These are phyloP conservation scores for Chirona hameri DNA, from an alignment of 2,888 invertebrate genomes.

Conservation along the genomic window DNA sequence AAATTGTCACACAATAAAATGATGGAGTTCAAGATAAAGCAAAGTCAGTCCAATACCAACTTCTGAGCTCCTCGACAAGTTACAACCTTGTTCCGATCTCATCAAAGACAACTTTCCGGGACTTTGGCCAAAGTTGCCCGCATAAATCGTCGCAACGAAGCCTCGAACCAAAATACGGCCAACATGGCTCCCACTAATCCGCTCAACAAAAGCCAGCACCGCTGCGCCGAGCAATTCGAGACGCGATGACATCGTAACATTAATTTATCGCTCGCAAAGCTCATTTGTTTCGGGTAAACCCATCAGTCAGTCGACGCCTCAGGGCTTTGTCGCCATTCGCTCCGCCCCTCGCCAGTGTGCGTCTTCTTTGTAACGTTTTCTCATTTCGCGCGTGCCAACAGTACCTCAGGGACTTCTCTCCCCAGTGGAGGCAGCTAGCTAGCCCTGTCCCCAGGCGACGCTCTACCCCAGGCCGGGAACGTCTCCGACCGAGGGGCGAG, in stretches of 20 bases:
- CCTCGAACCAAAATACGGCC: neutral
- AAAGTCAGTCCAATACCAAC: too few species aligned
- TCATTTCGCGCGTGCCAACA: conserved; percentile 1
- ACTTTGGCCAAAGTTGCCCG: neutral
- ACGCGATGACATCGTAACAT: conserved; percentile 4
- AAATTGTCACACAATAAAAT: too few species aligned
- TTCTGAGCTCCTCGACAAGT: too few species aligned
- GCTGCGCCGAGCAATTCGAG: neutral
- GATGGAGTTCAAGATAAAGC: too few species aligned
- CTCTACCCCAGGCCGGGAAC: too few species aligned
- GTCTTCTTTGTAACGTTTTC: conserved; percentile 8
- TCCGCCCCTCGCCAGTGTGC: neutral
- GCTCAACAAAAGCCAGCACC: neutral
- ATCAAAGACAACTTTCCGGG: neutral
- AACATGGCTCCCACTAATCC: neutral
- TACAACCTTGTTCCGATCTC: neutral
- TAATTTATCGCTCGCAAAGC: neutral
- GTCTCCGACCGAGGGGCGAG: too few species aligned
- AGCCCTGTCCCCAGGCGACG: too few species aligned
- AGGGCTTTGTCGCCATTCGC: too few species aligned
- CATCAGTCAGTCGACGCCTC: neutral
- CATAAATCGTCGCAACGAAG: neutral
- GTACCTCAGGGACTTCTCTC: neutral
- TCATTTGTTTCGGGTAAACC: conserved; percentile 9
- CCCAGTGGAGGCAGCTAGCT: too few species aligned